Percentiles rank a stretch among this genome's conserved stretches.
phyloP scores from a whole-genome alignment of 2,888 invertebrate genomes.

The Meteorus cinctellus region DNA sequence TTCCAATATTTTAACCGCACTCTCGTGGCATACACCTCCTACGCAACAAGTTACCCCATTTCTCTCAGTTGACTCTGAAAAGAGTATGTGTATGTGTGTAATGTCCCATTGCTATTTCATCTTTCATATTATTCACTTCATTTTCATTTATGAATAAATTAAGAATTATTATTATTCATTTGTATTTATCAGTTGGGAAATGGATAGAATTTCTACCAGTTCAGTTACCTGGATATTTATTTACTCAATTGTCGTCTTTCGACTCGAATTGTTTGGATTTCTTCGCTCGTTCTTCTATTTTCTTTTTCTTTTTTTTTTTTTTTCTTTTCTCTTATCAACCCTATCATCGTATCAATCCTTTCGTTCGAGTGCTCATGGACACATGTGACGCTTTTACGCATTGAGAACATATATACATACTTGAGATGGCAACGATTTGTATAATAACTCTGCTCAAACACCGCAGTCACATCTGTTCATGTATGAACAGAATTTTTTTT shows the following conservation, averaged over 20 bases:
- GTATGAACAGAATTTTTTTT: background rate
- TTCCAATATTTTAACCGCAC: constrained; percentile 72
- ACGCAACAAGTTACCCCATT: constrained; percentile 70
- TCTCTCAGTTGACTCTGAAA: constrained; percentile 72
- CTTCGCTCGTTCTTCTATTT: background rate
- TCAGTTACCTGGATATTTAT: too few species aligned
- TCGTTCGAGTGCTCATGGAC: constrained; percentile 34
- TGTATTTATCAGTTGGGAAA: background rate
- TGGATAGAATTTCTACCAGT: too few species aligned
- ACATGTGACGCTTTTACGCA: constrained; percentile 38
- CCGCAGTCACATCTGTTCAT: background rate
- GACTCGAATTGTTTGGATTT: background rate
- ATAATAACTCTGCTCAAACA: background rate
- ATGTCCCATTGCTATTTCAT: constrained; percentile 47
- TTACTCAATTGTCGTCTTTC: too few species aligned
- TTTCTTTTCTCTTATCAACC: constrained; percentile 17
- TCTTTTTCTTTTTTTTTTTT: background rate
- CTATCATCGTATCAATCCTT: constrained; percentile 21
- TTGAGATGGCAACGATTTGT: constrained; percentile 2
- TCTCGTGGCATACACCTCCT: constrained; percentile 63
- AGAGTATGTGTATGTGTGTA: constrained; percentile 49
- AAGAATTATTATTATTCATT: too few species aligned
- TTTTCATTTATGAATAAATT: constrained; percentile 1
- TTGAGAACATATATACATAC: constrained; percentile 5
- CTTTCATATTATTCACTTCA: constrained; percentile 33